Percentiles rank a stretch among this genome's conserved stretches.
phyloP scores from a whole-genome alignment of 2,888 invertebrate species.

The Anoncus sp. region DNA sequence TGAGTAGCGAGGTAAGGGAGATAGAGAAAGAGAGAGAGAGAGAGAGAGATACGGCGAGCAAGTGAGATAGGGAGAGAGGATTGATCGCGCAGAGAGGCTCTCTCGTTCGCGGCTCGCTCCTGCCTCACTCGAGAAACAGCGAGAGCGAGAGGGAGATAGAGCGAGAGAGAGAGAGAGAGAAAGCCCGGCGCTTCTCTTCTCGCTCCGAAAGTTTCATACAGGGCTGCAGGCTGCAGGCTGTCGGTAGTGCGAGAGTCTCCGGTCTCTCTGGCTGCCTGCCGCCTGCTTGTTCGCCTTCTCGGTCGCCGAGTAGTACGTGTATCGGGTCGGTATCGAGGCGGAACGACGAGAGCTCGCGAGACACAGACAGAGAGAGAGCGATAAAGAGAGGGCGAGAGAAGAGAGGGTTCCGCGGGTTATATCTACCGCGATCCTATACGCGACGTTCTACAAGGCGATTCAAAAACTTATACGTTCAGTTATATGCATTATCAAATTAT shows the following conservation, averaged over 20 bases:
- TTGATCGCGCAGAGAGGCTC: constrained; percentile 57
- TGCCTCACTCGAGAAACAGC: constrained; percentile 7
- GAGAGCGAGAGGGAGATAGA: constrained; percentile 65
- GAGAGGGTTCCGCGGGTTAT: constrained; percentile 59
- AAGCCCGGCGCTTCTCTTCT: constrained; percentile 70
- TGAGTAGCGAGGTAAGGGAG: constrained; percentile 52
- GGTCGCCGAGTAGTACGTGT: constrained; percentile 65
- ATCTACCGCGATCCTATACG: constrained; percentile 67
- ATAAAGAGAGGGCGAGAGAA: constrained; percentile 17
- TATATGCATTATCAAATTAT: not conserved
- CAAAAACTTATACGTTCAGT: constrained; percentile 62
- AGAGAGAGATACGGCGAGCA: constrained; percentile 53
- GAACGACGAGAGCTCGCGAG: constrained; percentile 68
- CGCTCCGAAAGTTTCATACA: constrained; percentile 71
- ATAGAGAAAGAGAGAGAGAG: constrained; percentile 54
- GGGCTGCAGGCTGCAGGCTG: constrained; percentile 62
- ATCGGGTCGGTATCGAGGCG: constrained; percentile 73
- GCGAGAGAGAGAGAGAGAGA: constrained; percentile 65
- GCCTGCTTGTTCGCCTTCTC: constrained; percentile 57
- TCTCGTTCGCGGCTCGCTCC: constrained; percentile 49
- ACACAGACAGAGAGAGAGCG: constrained; percentile 9
- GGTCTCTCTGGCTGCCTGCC: constrained; percentile 55
- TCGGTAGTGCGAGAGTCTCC: constrained; percentile 50
- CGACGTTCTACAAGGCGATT: constrained; percentile 70
- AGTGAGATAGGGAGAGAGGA: constrained; percentile 57